Conservation (phyloP, 2,888 invertebrate species). For the Leptinotarsa tumamoca region DNA sequence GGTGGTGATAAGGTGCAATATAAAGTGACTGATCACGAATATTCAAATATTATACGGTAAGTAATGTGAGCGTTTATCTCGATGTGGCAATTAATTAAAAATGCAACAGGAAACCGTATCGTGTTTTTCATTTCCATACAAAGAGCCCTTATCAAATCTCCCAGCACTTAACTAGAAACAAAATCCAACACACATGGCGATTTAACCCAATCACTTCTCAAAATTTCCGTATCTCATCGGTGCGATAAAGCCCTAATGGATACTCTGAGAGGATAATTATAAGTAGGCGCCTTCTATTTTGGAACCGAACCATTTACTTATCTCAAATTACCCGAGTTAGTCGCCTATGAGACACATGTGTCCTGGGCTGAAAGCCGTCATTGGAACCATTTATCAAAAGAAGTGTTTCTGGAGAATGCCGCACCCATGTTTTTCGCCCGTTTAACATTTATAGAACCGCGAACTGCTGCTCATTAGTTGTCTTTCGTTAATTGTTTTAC, state of each 20-base stretch:
- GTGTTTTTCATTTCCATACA: slow-evolving; percentile 13
- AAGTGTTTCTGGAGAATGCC: slow-evolving; percentile 36
- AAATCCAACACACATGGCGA: slow-evolving; percentile 31
- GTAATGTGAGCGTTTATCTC: no score
- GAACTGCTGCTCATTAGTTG: slow-evolving; percentile 42
- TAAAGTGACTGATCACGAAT: no score
- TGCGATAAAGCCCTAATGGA: slow-evolving; percentile 44
- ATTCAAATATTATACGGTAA: no score
- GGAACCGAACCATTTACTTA: slow-evolving; percentile 45
- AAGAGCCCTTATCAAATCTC: slow-evolving; percentile 35
- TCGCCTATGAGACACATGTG: slow-evolving; percentile 41
- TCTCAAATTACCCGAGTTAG: slow-evolving; percentile 45
- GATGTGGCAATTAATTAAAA: no score
- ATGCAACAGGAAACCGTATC: neutral
- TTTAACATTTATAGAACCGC: slow-evolving; percentile 43
- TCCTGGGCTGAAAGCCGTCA: slow-evolving; percentile 34
- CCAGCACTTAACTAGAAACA: slow-evolving; percentile 25
- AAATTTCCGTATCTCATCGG: slow-evolving; percentile 41
- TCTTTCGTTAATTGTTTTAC: slow-evolving; percentile 47
- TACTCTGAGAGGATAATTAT: slow-evolving; percentile 44
- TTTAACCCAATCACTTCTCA: slow-evolving; percentile 33
- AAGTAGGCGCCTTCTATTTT: slow-evolving; percentile 47
- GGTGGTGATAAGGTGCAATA: no score
- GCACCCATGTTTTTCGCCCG: slow-evolving; percentile 36
- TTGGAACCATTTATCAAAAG: slow-evolving; percentile 43